Conservation (phyloP, 2,888 invertebrate genomes). For the Amiota communis region DNA sequence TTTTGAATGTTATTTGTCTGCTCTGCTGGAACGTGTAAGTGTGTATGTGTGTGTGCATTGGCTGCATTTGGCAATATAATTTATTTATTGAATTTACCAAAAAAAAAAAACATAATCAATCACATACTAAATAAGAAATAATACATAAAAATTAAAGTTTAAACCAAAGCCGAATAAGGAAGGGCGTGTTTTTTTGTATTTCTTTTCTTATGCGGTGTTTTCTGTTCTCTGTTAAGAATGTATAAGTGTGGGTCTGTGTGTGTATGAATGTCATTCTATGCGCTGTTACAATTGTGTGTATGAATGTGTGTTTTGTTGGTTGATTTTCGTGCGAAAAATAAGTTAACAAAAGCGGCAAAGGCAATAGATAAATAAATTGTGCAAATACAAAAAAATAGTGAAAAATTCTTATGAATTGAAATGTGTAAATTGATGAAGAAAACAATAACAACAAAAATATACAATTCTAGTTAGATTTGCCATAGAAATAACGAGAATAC, state of each 20-base stretch:
- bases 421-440: background rate
- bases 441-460: background rate
- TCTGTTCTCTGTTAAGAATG: background rate
- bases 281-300: background rate
- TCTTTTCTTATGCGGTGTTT: constrained; percentile 1
- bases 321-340: background rate
- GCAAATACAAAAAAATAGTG: background rate
- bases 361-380: background rate
- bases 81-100: too few species aligned
- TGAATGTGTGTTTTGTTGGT: background rate
- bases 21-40: too few species aligned
- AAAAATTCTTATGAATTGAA: background rate
- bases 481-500: too few species aligned
- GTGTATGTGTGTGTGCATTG: too few species aligned
- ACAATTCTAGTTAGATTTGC: background rate
- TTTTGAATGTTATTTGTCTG: too few species aligned
- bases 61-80: too few species aligned
- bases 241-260: too few species aligned
- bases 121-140: too few species aligned
- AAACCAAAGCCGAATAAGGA: background rate
- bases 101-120: too few species aligned
- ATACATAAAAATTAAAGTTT: too few species aligned
- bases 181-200: constrained; percentile 14
- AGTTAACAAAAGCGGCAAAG: background rate
- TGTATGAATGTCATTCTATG: background rate